phyloP scores from a whole-genome alignment of 2,797 vertebrate genomes.

The Mareca penelope region DNA sequence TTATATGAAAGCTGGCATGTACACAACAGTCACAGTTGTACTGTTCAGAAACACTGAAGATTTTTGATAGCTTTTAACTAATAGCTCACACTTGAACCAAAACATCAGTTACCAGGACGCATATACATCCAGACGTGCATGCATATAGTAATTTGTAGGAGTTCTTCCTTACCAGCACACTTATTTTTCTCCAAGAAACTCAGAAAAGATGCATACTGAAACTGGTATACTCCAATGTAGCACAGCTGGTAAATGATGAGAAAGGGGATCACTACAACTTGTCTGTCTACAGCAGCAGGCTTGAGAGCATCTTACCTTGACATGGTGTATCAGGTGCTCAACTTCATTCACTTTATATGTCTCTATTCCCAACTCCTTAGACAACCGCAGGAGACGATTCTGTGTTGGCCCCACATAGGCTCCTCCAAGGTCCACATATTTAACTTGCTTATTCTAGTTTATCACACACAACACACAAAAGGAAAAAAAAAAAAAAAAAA shows the following conservation, averaged over 20 bases:
- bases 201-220: not conserved
- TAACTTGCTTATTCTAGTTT: constrained; percentile 90
- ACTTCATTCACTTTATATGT: constrained; percentile 96
- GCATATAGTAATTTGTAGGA: not conserved
- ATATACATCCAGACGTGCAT: not conserved
- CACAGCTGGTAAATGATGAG: not conserved
- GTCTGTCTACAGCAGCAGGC: not conserved
- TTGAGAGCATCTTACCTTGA: constrained; percentile 83
- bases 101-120: not conserved
- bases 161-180: not conserved
- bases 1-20: not conserved
- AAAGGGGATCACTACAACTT: not conserved
- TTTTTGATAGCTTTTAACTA: not conserved
- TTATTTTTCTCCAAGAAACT: not conserved
- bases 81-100: not conserved
- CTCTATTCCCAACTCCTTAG: constrained; percentile 89
- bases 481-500: not conserved
- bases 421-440: constrained; percentile 95
- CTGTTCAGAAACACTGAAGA: not conserved
- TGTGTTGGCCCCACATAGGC: constrained; percentile 97
- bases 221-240: not conserved
- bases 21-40: not conserved
- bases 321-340: constrained; percentile 87
- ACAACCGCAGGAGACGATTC: constrained; percentile 90
- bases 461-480: not conserved